Base-by-base conservation (phyloP, 1,140 invertebrate genomes). In the Carcinoscorpius rotundicauda region DNA sequence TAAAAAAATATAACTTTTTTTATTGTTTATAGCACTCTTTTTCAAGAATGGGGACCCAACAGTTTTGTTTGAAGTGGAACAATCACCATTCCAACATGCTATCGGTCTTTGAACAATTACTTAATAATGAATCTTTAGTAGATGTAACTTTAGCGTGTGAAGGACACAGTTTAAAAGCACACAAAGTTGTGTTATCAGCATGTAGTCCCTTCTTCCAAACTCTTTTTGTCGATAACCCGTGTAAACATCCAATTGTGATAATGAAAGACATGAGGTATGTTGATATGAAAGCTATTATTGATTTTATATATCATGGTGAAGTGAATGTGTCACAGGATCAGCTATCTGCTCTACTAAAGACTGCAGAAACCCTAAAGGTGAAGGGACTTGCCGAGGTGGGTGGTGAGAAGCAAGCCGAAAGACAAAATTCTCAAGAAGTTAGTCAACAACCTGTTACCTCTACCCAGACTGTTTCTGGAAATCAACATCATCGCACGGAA, bases 271-370 rank as follows among this genome's bases (percentile, higher is more conserved):
- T 93, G 0, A 85, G 86, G 70, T 87, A 87, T 66, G 80, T 81
- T 50, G 90, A 93, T 80, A 77, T 94, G 67, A 86, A 90, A 79
- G 89, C 89, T 65, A 90, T 94, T 85, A 87, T 93, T 83, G 88
- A 92, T 76, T 93, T 93, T 73, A 94, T 94, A 90, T 95, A 94
- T 79, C 83, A 88, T 72, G 92, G 92, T 61, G 91, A 94, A 82
- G 91, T 94, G 51, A 93, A 93, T 79, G 91, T 95, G 75, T 88
- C 88, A 68, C 90, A 93, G 79, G 89, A 93, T 78, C 89, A 94
- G 78, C 80, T 95, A 72, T 86, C 87, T 62, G 87, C 90, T 9
- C 80, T 95, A 70, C 77, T 95, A 51, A 93, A 92, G 76, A 89
- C 91, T 56, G 92, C 91, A 3, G 89, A 94, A 78, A 89, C 88